Base-by-base conservation (phyloP, 2,888 invertebrate species). In the Halictus ligatus region DNA sequence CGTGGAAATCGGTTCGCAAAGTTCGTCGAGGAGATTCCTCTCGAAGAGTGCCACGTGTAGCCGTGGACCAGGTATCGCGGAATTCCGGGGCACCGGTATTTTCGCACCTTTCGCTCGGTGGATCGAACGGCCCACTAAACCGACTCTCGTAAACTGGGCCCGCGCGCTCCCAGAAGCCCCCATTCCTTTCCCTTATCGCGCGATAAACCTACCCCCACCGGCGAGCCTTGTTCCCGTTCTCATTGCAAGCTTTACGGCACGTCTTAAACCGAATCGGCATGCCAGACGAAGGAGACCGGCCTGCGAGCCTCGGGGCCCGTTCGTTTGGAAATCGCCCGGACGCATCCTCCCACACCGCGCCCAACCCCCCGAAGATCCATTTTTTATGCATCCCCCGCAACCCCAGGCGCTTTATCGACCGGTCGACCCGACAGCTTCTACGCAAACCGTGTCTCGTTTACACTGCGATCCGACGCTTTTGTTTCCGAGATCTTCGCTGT, bases 171-270 rank as follows among this genome's bases (percentile, higher is more conserved):
- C 43, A n/a, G 21, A 21, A 50, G 12, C 50, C 35, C 18, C 21
- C 74, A 18, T 50, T 21, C 21, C 73, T 80, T 85, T 50, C 74
- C 69, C 81, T 54, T 46, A 21, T 50, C 74, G 74, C 50, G 48
- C 48, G 18, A 73, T 73, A 73, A 73, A 73, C 21, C 69, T 40
- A 21, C 21, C 40, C 40, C 43, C 13, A 40, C 43, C 43, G 43
- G 10, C 69, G 21, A 69, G 35, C 40, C 69, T 71, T 71, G 73
- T 50, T 73, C 48, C 29, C 73, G 10, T 50, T 50, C 50, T 50
- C 73, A 50, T 48, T 73, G 73, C 29, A 18, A 13, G 25, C 4
- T 72, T 72, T 46, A 73, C 74, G 50, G 50, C 48, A 5, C 35
- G 50, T 54, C 74, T 54, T 72, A 46, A 72, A 46, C 46, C 25